Percentiles rank a stretch among this genome's conserved stretches.
Conservation (phyloP, 1,140 invertebrate genomes). For the Neomicropteryx cornuta region DNA sequence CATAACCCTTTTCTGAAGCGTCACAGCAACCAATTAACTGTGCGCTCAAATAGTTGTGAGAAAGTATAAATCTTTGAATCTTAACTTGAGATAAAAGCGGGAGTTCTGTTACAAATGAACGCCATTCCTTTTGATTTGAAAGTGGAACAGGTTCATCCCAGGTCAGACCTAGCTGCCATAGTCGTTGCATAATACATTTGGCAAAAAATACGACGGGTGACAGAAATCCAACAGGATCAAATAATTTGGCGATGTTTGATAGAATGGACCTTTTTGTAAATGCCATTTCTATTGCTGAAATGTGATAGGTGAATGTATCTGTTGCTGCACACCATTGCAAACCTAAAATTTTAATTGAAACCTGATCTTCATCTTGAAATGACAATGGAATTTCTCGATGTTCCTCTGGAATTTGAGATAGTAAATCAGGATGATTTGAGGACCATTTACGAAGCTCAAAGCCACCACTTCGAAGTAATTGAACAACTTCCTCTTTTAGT, state of each 20-base stretch:
- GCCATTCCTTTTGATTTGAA: slow-evolving; percentile 14
- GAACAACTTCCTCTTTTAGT: slow-evolving; percentile 13
- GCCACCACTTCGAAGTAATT: slow-evolving; percentile 12
- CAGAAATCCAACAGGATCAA: slow-evolving; percentile 21
- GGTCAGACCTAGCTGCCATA: slow-evolving; percentile 20
- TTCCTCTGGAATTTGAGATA: background rate
- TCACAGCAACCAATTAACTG: slow-evolving; percentile 9
- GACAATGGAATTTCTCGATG: slow-evolving; percentile 1
- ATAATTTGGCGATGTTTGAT: slow-evolving; percentile 20
- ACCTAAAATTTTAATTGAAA: slow-evolving; percentile 8
- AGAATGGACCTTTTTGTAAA: slow-evolving; percentile 19
- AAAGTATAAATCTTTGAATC: slow-evolving; percentile 12
- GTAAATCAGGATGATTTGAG: slow-evolving; percentile 12
- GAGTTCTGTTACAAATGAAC: slow-evolving; percentile 3
- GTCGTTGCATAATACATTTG: slow-evolving; percentile 26
- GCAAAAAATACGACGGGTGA: slow-evolving; percentile 20
- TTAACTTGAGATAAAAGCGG: slow-evolving; percentile 6
- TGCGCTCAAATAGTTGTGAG: background rate
- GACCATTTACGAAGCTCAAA: slow-evolving; percentile 21
- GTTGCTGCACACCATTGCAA: slow-evolving; percentile 6
- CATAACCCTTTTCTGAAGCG: slow-evolving; percentile 19
- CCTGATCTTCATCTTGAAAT: background rate
- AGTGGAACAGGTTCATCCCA: slow-evolving; percentile 24
- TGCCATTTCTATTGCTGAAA: background rate
- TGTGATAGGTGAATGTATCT: slow-evolving; percentile 6